Conservation (phyloP, 2,113 vertebrate species). For the Oenanthe melanoleuca region DNA sequence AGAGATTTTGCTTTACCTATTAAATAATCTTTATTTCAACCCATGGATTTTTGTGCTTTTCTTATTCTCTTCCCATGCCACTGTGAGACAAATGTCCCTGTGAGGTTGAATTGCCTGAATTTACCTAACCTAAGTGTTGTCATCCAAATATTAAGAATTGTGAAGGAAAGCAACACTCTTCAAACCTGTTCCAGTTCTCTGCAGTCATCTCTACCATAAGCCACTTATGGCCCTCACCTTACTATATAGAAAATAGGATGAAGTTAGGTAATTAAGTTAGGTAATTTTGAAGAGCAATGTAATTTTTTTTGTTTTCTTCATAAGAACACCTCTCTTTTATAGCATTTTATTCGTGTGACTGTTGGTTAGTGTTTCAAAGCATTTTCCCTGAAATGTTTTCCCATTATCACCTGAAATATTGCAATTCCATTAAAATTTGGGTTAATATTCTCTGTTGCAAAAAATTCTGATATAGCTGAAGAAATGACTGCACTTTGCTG, state of each 20-base stretch:
- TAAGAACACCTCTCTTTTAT: not conserved
- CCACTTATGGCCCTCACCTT: not conserved
- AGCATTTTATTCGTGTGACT: not conserved
- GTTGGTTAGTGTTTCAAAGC: not conserved
- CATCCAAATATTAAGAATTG: not conserved
- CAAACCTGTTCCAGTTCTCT: not conserved
- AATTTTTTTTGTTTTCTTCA: not conserved
- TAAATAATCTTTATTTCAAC: not conserved
- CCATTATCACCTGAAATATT: not conserved
- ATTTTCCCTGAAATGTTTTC: not conserved
- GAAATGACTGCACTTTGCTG: not conserved
- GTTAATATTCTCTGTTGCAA: not conserved
- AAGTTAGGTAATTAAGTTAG: not conserved
- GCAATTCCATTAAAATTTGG: not conserved
- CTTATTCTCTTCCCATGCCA: not conserved
- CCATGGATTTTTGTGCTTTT: not conserved
- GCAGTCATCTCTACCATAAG: not conserved
- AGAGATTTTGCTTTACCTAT: not conserved
- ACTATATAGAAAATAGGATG: not conserved
- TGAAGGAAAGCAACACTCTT: not conserved
- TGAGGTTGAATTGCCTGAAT: not conserved
- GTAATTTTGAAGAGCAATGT: not conserved
- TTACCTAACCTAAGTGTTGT: not conserved
- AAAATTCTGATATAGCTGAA: not conserved
- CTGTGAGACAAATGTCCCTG: accelerated